phyloP scores from a whole-genome alignment of 2,113 vertebrate species.

The Callipepla squamata region DNA sequence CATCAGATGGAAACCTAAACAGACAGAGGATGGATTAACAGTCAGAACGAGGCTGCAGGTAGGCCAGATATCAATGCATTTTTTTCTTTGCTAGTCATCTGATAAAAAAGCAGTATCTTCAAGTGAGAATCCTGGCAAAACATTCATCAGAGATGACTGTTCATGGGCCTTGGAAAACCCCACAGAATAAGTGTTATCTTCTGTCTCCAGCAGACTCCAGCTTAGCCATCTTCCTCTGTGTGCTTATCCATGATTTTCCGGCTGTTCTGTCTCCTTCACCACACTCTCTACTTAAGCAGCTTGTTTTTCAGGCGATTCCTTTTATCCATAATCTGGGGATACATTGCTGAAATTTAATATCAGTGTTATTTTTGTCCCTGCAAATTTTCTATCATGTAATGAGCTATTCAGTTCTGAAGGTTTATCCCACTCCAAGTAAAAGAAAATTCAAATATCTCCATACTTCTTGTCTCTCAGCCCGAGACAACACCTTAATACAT shows the following conservation, averaged over 20 bases:
- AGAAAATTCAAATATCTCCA: neutral
- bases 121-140: neutral
- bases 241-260: neutral
- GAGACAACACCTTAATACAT: neutral
- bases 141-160: neutral
- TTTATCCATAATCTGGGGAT: neutral
- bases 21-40: neutral
- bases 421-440: neutral
- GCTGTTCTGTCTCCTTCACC: neutral
- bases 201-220: neutral
- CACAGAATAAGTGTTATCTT: neutral
- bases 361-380: neutral
- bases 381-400: neutral
- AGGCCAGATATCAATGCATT: neutral
- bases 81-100: neutral
- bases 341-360: neutral
- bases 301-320: neutral
- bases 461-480: neutral
- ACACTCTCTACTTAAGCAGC: neutral
- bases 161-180: neutral
- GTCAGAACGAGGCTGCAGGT: neutral
- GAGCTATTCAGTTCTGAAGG: neutral
- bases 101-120: neutral
- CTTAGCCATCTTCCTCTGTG: neutral
- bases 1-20: neutral